These are phyloP conservation scores for Actinernus sp. DNA, from an alignment of 92 coral and sea anemone species.

Conservation along the genomic window DNA sequence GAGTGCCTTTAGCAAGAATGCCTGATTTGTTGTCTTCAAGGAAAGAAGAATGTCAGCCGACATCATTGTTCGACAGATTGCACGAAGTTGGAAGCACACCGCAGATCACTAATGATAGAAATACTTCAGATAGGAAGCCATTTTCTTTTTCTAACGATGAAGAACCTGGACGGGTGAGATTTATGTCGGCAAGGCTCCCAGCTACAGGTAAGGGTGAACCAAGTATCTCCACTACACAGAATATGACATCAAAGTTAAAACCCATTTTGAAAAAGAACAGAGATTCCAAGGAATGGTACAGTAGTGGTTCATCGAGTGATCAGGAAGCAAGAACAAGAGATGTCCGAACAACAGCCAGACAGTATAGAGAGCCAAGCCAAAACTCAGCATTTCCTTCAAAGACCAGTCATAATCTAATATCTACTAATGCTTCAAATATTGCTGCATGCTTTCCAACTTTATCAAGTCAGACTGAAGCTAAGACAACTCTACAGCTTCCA, in stretches of 20 bases:
- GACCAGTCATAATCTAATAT: neutral
- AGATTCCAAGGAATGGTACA: slow-evolving; percentile 9
- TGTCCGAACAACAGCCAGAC: neutral
- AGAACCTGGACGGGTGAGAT: slow-evolving; percentile 79
- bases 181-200: slow-evolving; percentile 89
- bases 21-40: too few species aligned
- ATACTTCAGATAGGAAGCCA: neutral
- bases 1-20: too few species aligned
- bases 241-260: slow-evolving; percentile 32
- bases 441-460: neutral
- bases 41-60: too few species aligned
- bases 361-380: neutral
- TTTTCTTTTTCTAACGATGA: slow-evolving; percentile 71
- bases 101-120: slow-evolving; percentile 4
- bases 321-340: neutral
- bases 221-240: slow-evolving; percentile 23
- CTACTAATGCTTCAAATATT: neutral
- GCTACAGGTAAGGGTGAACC: slow-evolving; percentile 78
- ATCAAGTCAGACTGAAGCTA: neutral
- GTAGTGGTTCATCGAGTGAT: slow-evolving; percentile 72
- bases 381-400: neutral
- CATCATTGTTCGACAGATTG: too few species aligned
- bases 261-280: slow-evolving; percentile 83
- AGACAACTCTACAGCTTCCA: neutral
- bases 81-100: too few species aligned